Evolutionary conservation across 2,113 vertebrate genomes (phyloP).

Genomic region (Micromys minutus): DNA sequence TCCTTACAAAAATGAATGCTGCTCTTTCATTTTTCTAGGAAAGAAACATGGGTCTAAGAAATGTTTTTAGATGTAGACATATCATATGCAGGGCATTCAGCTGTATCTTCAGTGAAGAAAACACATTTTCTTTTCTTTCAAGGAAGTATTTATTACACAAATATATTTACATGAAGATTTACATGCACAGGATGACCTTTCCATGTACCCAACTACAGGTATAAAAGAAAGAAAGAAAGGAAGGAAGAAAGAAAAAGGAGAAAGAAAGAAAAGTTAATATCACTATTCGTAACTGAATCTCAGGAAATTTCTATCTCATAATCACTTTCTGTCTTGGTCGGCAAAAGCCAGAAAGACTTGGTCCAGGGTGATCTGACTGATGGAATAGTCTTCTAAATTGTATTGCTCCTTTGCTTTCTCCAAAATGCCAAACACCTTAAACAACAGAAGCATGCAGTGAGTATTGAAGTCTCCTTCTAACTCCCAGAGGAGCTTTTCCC

Average conservation of each 20-base stretch:
- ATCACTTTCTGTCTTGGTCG: background rate
- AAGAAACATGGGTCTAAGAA: constrained; percentile 10
- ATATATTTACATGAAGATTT: constrained; percentile 35
- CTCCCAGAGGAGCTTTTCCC: background rate
- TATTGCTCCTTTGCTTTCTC: constrained; percentile 96
- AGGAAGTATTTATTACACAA: constrained; percentile 64
- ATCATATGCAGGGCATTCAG: background rate
- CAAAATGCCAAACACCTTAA: constrained; percentile 93
- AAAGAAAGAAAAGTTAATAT: background rate
- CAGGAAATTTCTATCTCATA: background rate
- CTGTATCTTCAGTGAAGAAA: constrained; percentile 35
- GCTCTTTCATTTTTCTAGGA: background rate
- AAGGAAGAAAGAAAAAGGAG: too few relatives aligned
- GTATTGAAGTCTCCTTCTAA: background rate
- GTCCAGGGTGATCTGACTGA: constrained; percentile 96
- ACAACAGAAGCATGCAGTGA: constrained; percentile 15
- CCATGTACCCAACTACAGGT: background rate
- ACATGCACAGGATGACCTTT: background rate
- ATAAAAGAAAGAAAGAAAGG: background rate
- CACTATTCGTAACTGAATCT: background rate
- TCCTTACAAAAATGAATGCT: background rate
- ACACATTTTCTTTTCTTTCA: background rate
- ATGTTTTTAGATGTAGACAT: background rate
- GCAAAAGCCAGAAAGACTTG: constrained; percentile 97
- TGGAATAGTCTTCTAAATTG: constrained; percentile 93